Evolutionary conservation across 1,140 invertebrate species (phyloP), one percentile per base, ranked within the genome.

Genomic region (Geopemphigus sp.): DNA sequence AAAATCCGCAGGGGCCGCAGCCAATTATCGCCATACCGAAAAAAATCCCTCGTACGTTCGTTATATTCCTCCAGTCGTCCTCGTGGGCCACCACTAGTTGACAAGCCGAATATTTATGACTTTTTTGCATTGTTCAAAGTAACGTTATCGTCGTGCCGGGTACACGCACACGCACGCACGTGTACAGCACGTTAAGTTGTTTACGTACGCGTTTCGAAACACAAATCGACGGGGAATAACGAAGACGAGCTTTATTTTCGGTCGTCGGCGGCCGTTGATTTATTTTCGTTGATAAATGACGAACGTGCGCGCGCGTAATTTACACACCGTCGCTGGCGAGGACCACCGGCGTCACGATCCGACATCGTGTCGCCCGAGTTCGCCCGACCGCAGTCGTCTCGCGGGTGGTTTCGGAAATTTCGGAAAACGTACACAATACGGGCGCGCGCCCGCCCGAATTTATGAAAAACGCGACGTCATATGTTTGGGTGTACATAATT

Each of bases 61-160:
- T n/a, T n/a, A n/a, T n/a, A n/a, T n/a, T n/a, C n/a, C n/a, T n/a
- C n/a, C n/a, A n/a, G n/a, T n/a, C n/a, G n/a, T n/a, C n/a, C n/a
- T n/a, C n/a, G n/a, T n/a, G n/a, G n/a, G n/a, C n/a, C n/a, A n/a
- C n/a, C n/a, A n/a, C n/a, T 5, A 15, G 70, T 56, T 57, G 70
- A 32, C 66, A 73, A 45, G 32, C 53, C 14, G 72, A 76, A 76
- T 74, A 74, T 76, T 76, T 76, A 76, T 76, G 54, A 10, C 32
- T 15, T 0, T 59, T 56, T 76, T 29, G n/a, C 54, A 76, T 76
- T 22, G 72, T 76, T 39, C 54, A 14, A 45, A 76, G 57, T 59
- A 39, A 8, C 29, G 6, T 74, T 5, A 8, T n/a, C 11, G n/a
- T n/a, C 39, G 39, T 22, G 12, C 64, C n/a, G 0, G 32, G n/a